Percentiles rank a stretch among this genome's conserved stretches.
Evolutionary conservation across 1,140 invertebrate genomes (phyloP).

Genomic region (Ceratina calcarata): DNA sequence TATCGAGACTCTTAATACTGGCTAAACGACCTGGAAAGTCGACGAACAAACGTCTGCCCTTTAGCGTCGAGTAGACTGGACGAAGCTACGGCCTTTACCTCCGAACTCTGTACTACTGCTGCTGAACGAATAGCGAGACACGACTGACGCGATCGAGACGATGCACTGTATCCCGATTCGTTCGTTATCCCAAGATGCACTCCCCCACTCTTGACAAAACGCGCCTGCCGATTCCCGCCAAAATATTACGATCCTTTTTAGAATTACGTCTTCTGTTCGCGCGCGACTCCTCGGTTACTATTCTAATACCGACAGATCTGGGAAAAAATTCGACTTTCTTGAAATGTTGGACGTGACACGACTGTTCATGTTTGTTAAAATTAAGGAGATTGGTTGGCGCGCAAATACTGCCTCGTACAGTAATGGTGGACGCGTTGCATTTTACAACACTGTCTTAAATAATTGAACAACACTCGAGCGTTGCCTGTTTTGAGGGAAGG

Average conservation of each 20-base stretch:
- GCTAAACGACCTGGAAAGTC: neutral
- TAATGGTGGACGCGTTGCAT: no score
- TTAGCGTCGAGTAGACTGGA: neutral
- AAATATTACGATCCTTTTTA: conserved; percentile 29
- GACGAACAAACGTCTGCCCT: neutral
- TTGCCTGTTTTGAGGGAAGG: no score
- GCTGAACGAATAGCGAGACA: conserved; percentile 39
- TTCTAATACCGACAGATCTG: no score
- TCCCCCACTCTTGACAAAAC: conserved; percentile 29
- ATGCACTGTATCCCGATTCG: conserved; percentile 44
- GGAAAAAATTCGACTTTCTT: neutral
- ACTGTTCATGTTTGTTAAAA: neutral
- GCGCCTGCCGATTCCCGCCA: conserved; percentile 53
- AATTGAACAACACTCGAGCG: no score
- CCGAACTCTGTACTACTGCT: neutral
- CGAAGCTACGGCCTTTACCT: conserved; percentile 3
- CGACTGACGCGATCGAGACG: conserved; percentile 42
- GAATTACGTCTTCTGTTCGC: neutral
- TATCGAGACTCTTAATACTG: no score
- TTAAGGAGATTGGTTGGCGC: neutral
- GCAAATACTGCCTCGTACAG: no score
- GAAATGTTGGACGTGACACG: neutral
- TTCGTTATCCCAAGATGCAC: conserved; percentile 16
- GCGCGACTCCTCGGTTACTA: no score
- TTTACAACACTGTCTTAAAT: no score